Percentiles rank a stretch among this genome's conserved stretches.
phyloP scores from a whole-genome alignment of 1,140 invertebrate genomes.

The Atta texana region DNA sequence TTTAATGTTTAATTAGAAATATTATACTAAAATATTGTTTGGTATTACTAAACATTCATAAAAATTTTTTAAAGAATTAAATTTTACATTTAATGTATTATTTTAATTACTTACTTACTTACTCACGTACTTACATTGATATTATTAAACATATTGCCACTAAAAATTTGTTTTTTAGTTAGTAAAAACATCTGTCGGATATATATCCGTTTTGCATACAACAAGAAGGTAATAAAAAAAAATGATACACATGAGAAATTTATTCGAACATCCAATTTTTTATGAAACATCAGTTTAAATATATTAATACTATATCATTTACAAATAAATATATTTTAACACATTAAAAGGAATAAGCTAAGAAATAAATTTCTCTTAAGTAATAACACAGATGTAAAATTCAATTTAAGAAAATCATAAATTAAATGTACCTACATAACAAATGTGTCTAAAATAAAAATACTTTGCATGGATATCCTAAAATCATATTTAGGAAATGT shows the following conservation, averaged over 20 bases:
- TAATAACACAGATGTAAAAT: background rate
- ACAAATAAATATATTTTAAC: background rate
- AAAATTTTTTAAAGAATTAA: too few relatives aligned
- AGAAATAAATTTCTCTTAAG: background rate
- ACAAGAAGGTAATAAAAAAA: background rate
- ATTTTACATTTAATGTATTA: too few relatives aligned
- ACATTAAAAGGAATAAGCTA: background rate
- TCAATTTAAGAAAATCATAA: background rate
- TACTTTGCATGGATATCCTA: too few relatives aligned
- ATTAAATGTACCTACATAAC: too few relatives aligned
- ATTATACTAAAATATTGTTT: too few relatives aligned
- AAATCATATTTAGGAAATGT: too few relatives aligned
- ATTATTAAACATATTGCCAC: background rate
- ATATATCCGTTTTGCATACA: conserved; percentile 12
- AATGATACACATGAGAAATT: background rate
- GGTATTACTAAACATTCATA: too few relatives aligned
- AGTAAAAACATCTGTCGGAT: background rate
- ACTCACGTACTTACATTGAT: background rate
- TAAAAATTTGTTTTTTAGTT: background rate
- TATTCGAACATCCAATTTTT: background rate
- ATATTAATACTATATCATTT: background rate
- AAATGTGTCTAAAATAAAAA: too few relatives aligned
- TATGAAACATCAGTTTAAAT: too few relatives aligned
- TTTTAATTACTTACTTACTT: too few relatives aligned
- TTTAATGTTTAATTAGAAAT: too few relatives aligned